Percentiles rank a stretch among this genome's conserved stretches.
Conservation (phyloP, 2,113 vertebrate genomes). For the Azemiops feae region DNA sequence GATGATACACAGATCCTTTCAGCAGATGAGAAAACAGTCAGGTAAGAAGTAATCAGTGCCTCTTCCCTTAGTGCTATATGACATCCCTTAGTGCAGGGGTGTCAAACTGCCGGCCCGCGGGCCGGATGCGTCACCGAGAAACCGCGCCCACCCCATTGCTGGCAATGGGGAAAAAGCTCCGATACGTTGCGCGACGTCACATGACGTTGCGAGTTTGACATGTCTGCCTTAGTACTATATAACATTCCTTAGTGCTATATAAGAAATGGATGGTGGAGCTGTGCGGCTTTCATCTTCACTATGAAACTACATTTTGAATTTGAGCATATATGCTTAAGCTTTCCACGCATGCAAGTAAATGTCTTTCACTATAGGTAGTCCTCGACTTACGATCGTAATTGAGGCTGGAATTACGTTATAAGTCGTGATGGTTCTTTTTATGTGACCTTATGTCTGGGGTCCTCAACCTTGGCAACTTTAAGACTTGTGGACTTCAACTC, state of each 20-base stretch:
- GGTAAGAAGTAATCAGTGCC: conserved; percentile 71
- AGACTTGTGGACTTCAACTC: no score
- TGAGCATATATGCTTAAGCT: not conserved
- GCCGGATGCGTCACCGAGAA: no score
- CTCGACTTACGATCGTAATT: not conserved
- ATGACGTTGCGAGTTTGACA: no score
- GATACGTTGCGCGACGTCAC: no score
- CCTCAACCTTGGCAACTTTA: no score
- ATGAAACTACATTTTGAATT: not conserved
- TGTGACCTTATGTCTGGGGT: not conserved
- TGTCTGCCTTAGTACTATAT: no score
- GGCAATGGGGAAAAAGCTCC: no score
- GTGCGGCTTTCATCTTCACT: not conserved
- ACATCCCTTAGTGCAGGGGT: no score
- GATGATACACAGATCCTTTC: conserved; percentile 93
- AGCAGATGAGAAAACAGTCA: conserved; percentile 94
- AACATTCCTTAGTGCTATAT: not conserved
- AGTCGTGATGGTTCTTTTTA: not conserved
- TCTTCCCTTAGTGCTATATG: not conserved
- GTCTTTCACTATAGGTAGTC: not conserved
- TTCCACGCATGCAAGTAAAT: not conserved
- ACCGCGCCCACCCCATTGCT: no score
- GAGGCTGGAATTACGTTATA: not conserved
- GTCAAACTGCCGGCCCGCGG: no score
- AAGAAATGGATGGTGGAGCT: not conserved